phyloP scores from a whole-genome alignment of 2,113 vertebrate species.

The Equus quagga region DNA sequence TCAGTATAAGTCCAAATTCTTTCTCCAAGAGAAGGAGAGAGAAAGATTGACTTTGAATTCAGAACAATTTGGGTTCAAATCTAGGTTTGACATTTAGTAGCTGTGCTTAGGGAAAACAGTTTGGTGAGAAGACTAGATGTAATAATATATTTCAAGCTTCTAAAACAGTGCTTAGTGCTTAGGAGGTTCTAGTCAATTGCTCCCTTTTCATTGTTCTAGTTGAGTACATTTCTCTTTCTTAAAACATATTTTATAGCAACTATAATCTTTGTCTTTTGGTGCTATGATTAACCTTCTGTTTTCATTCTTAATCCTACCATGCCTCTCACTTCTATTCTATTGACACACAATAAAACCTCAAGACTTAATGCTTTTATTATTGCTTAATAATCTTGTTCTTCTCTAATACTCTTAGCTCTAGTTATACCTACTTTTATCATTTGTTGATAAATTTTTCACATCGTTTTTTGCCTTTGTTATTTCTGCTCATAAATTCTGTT shows the following conservation, averaged over 20 bases:
- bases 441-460: background rate
- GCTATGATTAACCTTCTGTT: background rate
- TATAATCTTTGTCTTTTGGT: background rate
- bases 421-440: background rate
- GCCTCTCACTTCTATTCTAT: background rate
- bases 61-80: slow-evolving; percentile 38
- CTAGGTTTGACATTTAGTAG: slow-evolving; percentile 21
- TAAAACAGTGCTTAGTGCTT: background rate
- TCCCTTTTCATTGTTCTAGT: background rate
- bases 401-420: background rate
- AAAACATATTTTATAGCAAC: background rate
- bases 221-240: background rate
- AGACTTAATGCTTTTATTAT: background rate
- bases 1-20: background rate
- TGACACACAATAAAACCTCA: background rate
- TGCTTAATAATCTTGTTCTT: background rate
- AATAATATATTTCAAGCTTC: background rate
- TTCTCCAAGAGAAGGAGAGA: background rate
- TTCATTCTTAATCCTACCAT: background rate
- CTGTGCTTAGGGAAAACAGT: background rate
- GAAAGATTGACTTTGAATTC: background rate
- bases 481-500: background rate
- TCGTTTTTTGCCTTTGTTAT: background rate
- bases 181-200: background rate
- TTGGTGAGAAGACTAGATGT: background rate